Base-by-base conservation (phyloP, 2,888 invertebrate species). In the Julus scanicus region DNA sequence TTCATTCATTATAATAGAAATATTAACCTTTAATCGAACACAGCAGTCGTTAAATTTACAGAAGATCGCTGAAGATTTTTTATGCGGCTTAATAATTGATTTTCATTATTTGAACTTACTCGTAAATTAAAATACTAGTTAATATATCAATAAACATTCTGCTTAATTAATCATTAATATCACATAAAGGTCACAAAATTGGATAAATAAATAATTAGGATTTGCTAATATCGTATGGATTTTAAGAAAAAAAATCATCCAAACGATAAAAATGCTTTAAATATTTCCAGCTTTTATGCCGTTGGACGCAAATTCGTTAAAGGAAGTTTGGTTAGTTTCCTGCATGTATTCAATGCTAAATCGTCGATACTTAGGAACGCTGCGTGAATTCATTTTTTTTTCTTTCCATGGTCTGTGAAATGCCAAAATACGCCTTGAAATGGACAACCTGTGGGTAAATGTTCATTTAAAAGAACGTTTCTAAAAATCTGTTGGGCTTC, bases 381-480 rank as follows among this genome's bases (percentile, higher is more conserved):
- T 80, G 80, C 37, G 11, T 80, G 80, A 37, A 11, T 0, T 2
- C 37, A 13, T 80, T 80, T 80, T 80, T 80, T 80, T 37, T 37
- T 80, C 13, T 13, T 80, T 13, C 80, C 37, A 9, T 80, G 80
- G 80, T 80, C 80, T 80, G 80, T 80, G 13, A 37, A 11, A 37
- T 80, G 37, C 80, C 37, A 80, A 80, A 80, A 37, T 80, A 80
- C 37, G 80, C 80, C 80, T 80, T 37, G 80, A 13, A 80, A 37
- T 80, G 80, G 80, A 80, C 80, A 37, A 29, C 80, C 80, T 80
- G 37, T 11, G 29, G 80, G 80, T 80, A 80, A 37, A 37, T 80
- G 80, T 37, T 80, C 80, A 80, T 80, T 80, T 80, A 80, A 80
- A 80, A 71, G n/a, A 80, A 80, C 80, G 80, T 80, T 37, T 80